Conservation (phyloP, 2,113 vertebrate species). For the Xenopus laevis region DNA sequence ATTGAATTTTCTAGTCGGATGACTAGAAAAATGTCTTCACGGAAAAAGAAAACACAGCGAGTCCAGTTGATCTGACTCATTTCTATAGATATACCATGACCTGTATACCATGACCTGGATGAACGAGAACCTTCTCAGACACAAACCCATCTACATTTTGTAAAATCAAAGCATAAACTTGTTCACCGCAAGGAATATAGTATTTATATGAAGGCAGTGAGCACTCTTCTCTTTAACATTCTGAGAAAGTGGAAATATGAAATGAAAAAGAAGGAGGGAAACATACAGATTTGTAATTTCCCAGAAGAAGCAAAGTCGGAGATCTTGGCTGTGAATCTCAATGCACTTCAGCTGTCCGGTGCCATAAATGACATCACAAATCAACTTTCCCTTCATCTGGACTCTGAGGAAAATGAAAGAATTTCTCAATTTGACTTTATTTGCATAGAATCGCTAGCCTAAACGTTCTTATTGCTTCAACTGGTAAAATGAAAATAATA, state of each 20-base stretch:
- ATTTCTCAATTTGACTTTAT: constrained; percentile 22
- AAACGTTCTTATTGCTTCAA: too few species aligned
- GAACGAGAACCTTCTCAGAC: too few species aligned
- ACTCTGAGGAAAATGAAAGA: constrained; percentile 36
- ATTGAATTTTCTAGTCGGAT: too few species aligned
- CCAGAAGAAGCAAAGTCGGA: constrained; percentile 40
- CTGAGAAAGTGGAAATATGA: constrained; percentile 18
- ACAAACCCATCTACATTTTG: neutral
- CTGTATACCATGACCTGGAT: too few species aligned
- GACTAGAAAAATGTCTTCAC: too few species aligned
- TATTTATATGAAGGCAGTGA: neutral
- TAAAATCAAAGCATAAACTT: neutral
- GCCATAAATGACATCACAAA: constrained; percentile 42
- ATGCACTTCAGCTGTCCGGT: constrained; percentile 39
- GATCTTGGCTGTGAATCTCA: constrained; percentile 33
- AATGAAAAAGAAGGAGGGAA: constrained; percentile 30
- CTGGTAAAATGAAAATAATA: neutral
- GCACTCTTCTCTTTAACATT: constrained; percentile 9
- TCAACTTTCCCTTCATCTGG: constrained; percentile 29
- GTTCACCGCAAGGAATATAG: neutral
- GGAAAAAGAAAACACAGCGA: too few species aligned
- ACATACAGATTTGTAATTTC: constrained; percentile 42
- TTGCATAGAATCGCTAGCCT: constrained; percentile 16
- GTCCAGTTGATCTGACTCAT: too few species aligned
- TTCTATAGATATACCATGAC: too few species aligned